phyloP scores from a whole-genome alignment of 1,140 invertebrate species.

The Aporrectodea caliginosa region DNA sequence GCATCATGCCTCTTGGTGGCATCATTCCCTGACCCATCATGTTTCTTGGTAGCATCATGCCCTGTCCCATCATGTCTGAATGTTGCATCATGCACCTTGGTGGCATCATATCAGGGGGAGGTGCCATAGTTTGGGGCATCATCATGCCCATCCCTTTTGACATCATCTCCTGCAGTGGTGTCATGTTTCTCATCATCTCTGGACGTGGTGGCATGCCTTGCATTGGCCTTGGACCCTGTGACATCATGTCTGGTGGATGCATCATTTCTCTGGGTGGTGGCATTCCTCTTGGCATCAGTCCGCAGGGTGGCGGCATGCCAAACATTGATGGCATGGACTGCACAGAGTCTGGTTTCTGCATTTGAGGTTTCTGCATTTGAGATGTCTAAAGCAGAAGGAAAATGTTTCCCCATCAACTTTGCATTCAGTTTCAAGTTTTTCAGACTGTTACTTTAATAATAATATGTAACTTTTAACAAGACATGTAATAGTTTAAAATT shows the following conservation, averaged over 20 bases:
- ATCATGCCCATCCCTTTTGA: background rate
- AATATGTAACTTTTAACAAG: too few species aligned
- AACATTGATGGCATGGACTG: background rate
- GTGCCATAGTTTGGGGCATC: background rate
- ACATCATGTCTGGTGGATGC: background rate
- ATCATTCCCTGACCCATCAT: background rate
- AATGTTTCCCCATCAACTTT: too few species aligned
- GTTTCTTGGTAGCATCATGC: background rate
- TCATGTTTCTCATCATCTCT: too few species aligned
- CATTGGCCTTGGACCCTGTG: background rate
- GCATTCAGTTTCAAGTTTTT: too few species aligned
- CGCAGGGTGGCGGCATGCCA: background rate
- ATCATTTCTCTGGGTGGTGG: background rate
- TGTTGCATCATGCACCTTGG: background rate
- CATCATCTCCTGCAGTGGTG: background rate
- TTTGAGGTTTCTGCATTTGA: too few species aligned
- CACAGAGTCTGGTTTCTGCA: background rate
- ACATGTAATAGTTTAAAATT: too few species aligned
- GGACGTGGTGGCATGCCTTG: background rate
- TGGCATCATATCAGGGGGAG: background rate
- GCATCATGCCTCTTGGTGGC: background rate
- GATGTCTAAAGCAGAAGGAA: too few species aligned
- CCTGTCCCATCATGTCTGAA: background rate
- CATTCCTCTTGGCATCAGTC: background rate
- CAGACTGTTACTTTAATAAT: too few species aligned